phyloP scores from a whole-genome alignment of 1,140 invertebrate genomes.

The Pissodes strobi region DNA sequence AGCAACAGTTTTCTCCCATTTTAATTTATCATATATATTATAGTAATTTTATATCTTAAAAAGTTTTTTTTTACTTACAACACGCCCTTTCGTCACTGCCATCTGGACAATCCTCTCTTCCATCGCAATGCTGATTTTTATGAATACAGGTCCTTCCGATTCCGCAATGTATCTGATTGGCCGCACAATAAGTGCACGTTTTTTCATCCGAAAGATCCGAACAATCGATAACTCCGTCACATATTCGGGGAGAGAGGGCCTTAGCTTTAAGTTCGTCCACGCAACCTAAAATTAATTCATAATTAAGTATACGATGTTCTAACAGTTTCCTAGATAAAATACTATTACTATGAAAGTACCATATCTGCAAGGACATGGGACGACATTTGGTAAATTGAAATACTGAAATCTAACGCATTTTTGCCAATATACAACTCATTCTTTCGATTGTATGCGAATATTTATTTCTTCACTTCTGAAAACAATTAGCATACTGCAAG shows the following conservation, averaged over 20 bases:
- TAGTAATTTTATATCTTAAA: too few species aligned
- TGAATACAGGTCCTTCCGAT: slow-evolving; percentile 75
- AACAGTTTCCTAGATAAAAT: too few species aligned
- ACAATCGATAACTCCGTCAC: slow-evolving; percentile 86
- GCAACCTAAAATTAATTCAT: slow-evolving; percentile 62
- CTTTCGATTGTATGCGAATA: too few species aligned
- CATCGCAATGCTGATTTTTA: slow-evolving; percentile 74
- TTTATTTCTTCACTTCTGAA: too few species aligned
- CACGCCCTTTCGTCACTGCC: slow-evolving; percentile 85
- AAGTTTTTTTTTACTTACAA: slow-evolving; percentile 69
- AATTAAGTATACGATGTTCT: neutral
- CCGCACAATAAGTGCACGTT: slow-evolving; percentile 74
- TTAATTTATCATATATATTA: too few species aligned
- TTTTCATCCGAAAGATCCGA: slow-evolving; percentile 81
- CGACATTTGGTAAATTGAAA: too few species aligned
- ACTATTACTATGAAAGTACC: too few species aligned
- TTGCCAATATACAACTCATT: too few species aligned
- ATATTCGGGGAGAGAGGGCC: slow-evolving; percentile 74
- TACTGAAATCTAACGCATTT: too few species aligned
- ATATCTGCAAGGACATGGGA: too few species aligned
- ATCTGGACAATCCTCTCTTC: slow-evolving; percentile 80
- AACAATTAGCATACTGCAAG: too few species aligned
- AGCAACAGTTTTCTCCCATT: too few species aligned
- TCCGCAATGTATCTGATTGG: slow-evolving; percentile 75
- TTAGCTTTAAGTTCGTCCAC: slow-evolving; percentile 70